Evolutionary conservation across 2,113 vertebrate genomes (phyloP).

Genomic region (Lepidothrix coronata): DNA sequence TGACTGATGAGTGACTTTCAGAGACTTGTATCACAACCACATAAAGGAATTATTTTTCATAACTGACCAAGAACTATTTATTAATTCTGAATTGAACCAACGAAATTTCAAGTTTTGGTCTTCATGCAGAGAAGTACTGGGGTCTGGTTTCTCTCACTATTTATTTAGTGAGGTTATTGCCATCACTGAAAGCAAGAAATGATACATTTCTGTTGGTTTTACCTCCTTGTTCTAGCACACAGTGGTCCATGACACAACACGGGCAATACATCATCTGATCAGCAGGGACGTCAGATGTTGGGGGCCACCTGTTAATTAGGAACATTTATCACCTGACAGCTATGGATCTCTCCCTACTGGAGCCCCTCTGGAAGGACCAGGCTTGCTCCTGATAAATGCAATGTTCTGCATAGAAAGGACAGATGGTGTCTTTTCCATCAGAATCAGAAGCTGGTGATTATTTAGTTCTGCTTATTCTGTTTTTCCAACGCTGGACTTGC

Average conservation of each 20-base stretch:
- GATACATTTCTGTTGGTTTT: not conserved
- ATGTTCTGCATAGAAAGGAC: not conserved
- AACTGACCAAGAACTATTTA: not conserved
- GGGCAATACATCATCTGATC: not conserved
- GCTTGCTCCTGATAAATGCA: not conserved
- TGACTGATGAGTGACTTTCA: not conserved
- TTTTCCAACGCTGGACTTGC: not conserved
- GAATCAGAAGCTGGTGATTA: not conserved
- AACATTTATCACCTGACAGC: not conserved
- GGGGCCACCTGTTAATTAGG: not conserved
- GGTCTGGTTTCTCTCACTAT: slow-evolving; percentile 1
- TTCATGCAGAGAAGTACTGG: not conserved
- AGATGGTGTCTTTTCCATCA: not conserved
- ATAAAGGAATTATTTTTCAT: not conserved
- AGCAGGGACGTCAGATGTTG: not conserved
- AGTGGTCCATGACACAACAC: not conserved
- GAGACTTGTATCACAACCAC: not conserved
- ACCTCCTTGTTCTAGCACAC: not conserved
- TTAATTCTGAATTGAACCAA: not conserved
- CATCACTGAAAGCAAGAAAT: not conserved
- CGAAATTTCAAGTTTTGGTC: not conserved
- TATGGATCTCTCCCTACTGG: not conserved
- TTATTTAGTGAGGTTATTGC: not conserved
- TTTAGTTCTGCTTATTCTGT: not conserved
- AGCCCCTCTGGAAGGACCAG: not conserved